Evolutionary conservation across 2,888 invertebrate species (phyloP), one percentile per base, ranked within the genome.

Genomic region (Drosophila seclusa): DNA sequence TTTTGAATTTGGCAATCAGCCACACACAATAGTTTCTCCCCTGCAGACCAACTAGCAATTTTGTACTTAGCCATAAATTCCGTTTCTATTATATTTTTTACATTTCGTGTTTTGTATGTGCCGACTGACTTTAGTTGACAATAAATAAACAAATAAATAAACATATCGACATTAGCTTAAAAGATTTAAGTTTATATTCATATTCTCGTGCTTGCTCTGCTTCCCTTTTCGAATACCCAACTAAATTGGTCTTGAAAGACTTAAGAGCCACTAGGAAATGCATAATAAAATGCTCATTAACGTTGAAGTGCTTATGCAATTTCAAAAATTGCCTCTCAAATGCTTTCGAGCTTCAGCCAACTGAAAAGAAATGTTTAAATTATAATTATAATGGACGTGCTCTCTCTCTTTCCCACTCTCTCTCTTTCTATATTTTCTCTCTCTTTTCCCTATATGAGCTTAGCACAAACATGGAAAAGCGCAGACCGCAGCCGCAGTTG

Each of bases 311-410:
- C 38, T 55, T 38, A 16, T 57, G 52, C 48, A 69, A 63, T 65
- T 63, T 38, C 13, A 21, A 48, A 58, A 49, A 57, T 4, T 27
- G 21, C n/a, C n/a, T 18, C 42, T 36, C 6, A 40, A 61, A 55
- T 55, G 29, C 60, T 24, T 16, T 2, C 16, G 59, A 50, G 21
- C 16, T 53, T 16, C 21, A 55, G 24, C 31, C 11, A 10, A n/a
- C n/a, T 29, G 42, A 36, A 63, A 42, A 27, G 31, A 53, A 54
- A 49, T 61, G 29, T 42, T 36, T 32, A 52, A 59, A 49, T 48
- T 59, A 64, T 36, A 64, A 42, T 54, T 34, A 52, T 65, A 78
- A 78, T 78, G 29, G 32, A 68, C 18, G 64, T n/a, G 24, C 11
- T 40, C n/a, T 7, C 8, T 10, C 24, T 8, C 11, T 27, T 16